phyloP scores from a whole-genome alignment of 2,888 invertebrate species.

The Drosophila kambysellisi region DNA sequence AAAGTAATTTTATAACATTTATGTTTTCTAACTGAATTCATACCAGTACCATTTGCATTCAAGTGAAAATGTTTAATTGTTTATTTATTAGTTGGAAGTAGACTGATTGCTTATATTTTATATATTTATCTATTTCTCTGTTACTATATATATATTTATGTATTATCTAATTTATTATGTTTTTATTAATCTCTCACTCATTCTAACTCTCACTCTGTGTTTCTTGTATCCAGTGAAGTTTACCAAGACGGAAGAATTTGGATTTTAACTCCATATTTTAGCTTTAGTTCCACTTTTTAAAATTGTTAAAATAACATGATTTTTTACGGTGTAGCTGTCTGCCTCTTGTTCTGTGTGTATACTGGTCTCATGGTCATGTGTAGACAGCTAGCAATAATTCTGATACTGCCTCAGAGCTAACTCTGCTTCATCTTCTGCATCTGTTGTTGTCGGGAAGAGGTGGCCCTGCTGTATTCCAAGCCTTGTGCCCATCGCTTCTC shows the following conservation, averaged over 20 bases:
- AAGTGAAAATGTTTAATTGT: background rate
- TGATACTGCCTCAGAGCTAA: constrained; percentile 53
- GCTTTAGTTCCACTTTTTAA: background rate
- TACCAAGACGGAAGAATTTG: too few relatives aligned
- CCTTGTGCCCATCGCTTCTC: constrained; percentile 33
- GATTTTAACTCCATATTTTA: background rate
- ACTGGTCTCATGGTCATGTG: constrained; percentile 59
- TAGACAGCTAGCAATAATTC: constrained; percentile 75
- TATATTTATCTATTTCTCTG: background rate
- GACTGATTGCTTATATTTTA: background rate
- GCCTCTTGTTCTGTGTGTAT: constrained; percentile 6
- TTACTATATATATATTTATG: too few relatives aligned
- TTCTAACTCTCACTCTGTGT: background rate
- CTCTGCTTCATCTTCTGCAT: background rate
- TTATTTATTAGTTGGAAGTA: background rate
- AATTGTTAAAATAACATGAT: background rate
- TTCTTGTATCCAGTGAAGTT: background rate
- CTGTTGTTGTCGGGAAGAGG: constrained; percentile 20
- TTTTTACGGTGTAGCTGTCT: constrained; percentile 1
- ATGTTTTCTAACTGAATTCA: background rate
- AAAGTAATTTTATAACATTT: background rate
- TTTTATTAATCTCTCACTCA: too few relatives aligned
- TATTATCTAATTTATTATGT: too few relatives aligned
- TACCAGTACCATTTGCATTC: background rate
- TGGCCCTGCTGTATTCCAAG: constrained; percentile 38